These are phyloP conservation scores for Crotalus horridus DNA, from an alignment of 2,113 vertebrate genomes.

Conservation along the genomic window DNA sequence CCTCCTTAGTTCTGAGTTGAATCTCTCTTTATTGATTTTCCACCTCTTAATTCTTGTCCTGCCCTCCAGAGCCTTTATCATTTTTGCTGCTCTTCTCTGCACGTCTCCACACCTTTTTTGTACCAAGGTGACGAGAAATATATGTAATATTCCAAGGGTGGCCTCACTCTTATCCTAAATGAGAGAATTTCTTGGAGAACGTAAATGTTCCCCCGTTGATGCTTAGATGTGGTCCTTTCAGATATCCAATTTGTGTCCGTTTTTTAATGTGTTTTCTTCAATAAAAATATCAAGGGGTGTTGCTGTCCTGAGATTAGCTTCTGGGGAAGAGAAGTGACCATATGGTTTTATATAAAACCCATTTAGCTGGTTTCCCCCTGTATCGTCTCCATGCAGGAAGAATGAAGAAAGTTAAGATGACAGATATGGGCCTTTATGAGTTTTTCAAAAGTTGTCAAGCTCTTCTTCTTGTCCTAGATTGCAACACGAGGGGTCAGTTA, in stretches of 20 bases:
- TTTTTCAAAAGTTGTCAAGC: fast-evolving
- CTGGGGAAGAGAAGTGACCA: background rate
- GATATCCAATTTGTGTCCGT: background rate
- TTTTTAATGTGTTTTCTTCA: background rate
- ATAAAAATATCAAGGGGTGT: background rate
- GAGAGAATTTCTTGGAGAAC: background rate
- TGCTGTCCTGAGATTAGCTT: background rate
- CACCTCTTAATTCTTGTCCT: background rate
- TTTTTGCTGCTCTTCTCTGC: background rate
- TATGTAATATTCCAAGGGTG: background rate
- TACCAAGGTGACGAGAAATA: background rate
- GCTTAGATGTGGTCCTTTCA: background rate
- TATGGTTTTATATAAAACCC: background rate
- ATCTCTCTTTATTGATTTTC: too few relatives aligned
- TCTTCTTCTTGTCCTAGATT: conserved; percentile 52
- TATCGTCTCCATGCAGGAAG: background rate
- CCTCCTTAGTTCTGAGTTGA: too few relatives aligned
- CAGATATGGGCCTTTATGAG: background rate
- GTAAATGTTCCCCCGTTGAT: background rate
- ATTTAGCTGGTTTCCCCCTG: background rate
- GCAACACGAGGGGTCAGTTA: conserved; percentile 60
- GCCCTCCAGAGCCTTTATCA: background rate
- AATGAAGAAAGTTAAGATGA: background rate
- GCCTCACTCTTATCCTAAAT: background rate
- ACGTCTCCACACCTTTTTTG: background rate